phyloP scores from a whole-genome alignment of 2,113 vertebrate genomes.

The Menidia beryllina region DNA sequence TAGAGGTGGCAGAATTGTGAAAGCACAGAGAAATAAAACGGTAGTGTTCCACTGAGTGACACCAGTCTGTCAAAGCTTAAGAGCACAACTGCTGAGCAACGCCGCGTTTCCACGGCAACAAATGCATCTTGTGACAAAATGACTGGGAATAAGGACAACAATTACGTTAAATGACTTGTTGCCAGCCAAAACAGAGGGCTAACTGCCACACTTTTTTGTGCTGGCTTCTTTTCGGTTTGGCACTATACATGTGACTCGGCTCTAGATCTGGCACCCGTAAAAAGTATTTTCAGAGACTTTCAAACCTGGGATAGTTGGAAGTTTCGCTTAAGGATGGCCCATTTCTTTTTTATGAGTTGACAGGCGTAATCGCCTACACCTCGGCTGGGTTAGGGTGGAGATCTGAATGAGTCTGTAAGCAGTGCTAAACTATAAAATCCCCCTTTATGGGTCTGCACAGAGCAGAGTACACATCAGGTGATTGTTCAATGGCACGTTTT shows the following conservation, averaged over 20 bases:
- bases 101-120: background rate
- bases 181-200: background rate
- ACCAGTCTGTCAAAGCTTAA: background rate
- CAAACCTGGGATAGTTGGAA: background rate
- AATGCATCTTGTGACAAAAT: too few species aligned
- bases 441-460: background rate
- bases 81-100: conserved; percentile 1
- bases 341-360: background rate
- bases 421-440: background rate
- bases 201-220: background rate
- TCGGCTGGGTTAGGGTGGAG: background rate
- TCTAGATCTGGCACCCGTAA: background rate
- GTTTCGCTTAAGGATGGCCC: background rate
- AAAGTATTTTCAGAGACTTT: background rate
- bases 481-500: background rate
- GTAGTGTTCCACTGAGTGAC: background rate
- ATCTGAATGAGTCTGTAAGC: background rate
- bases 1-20: conserved; percentile 7
- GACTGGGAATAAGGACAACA: too few species aligned
- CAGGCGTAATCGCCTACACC: background rate
- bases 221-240: background rate
- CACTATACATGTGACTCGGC: background rate
- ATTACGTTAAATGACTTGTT: background rate
- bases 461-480: background rate
- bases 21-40: background rate